Evolutionary conservation across 2,797 vertebrate genomes (phyloP).

Genomic region (Allobates femoralis): DNA sequence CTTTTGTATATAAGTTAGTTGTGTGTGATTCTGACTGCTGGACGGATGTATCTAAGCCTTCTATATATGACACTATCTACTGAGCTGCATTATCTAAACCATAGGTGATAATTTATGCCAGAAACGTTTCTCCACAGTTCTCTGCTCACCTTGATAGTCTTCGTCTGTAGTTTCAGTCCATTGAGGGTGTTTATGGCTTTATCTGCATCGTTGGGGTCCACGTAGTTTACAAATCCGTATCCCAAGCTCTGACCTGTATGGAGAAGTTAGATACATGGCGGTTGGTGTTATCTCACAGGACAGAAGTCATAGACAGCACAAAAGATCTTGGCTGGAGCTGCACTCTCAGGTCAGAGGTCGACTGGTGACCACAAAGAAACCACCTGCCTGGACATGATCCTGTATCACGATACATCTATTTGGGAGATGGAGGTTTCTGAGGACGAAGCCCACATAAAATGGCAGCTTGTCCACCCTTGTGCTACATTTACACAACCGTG

Average conservation of each 20-base stretch:
- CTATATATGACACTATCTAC: neutral
- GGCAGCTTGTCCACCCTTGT: neutral
- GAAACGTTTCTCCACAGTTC: too few relatives aligned
- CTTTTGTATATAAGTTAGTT: neutral
- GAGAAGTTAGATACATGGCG: slow-evolving; percentile 1
- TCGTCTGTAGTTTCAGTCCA: slow-evolving; percentile 96
- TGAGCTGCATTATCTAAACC: neutral
- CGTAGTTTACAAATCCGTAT: slow-evolving; percentile 97
- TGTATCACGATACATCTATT: neutral
- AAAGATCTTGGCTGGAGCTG: neutral
- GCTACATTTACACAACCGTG: neutral
- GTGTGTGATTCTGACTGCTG: neutral
- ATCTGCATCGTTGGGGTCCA: slow-evolving; percentile 94
- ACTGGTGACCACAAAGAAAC: neutral
- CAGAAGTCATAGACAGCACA: neutral
- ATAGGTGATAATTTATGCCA: too few relatives aligned
- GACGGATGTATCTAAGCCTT: neutral
- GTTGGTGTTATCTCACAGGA: neutral
- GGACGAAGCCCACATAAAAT: neutral
- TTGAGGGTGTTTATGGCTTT: slow-evolving; percentile 98
- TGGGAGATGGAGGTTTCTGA: neutral
- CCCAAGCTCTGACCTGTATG: slow-evolving; percentile 92
- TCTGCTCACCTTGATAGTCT: slow-evolving; percentile 96
- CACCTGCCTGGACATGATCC: neutral
- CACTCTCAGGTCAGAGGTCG: slow-evolving; percentile 2